Conservation (phyloP, 2,113 vertebrate species). For the Dasyurus viverrinus region DNA sequence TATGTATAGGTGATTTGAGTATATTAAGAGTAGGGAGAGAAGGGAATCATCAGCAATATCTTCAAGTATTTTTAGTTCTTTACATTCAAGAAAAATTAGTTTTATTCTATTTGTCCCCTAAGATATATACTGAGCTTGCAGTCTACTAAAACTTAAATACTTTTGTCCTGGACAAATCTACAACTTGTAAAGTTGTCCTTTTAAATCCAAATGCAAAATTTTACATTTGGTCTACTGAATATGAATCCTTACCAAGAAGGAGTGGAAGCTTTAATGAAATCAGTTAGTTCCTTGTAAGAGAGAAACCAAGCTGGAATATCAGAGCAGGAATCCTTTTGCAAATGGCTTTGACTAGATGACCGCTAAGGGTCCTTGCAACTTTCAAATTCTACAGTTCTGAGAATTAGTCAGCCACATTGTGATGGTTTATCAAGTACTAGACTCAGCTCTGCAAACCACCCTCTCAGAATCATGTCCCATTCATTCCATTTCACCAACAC, state of each 20-base stretch:
- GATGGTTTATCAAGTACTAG: not conserved
- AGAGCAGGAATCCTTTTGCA: not conserved
- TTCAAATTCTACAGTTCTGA: not conserved
- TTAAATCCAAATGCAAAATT: too few species aligned
- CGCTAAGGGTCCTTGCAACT: not conserved
- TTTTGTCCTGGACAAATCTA: too few species aligned
- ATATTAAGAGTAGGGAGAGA: too few species aligned
- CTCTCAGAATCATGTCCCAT: not conserved
- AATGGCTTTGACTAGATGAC: not conserved
- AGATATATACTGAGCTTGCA: too few species aligned
- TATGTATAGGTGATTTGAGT: too few species aligned
- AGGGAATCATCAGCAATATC: too few species aligned
- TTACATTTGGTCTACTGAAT: too few species aligned
- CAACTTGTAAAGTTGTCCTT: too few species aligned
- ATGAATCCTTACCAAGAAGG: not conserved
- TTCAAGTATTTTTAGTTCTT: too few species aligned
- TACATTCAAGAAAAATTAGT: too few species aligned
- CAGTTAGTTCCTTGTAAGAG: not conserved
- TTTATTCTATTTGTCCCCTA: too few species aligned
- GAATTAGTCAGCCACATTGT: not conserved
- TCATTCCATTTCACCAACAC: not conserved
- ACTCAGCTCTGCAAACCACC: not conserved
- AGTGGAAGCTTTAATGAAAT: not conserved
- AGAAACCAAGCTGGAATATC: not conserved
- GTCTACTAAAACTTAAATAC: too few species aligned